Percentiles rank a stretch among this genome's conserved stretches.
Evolutionary conservation across 2,113 vertebrate genomes (phyloP).

Genomic region (Tragelaphus strepsiceros): DNA sequence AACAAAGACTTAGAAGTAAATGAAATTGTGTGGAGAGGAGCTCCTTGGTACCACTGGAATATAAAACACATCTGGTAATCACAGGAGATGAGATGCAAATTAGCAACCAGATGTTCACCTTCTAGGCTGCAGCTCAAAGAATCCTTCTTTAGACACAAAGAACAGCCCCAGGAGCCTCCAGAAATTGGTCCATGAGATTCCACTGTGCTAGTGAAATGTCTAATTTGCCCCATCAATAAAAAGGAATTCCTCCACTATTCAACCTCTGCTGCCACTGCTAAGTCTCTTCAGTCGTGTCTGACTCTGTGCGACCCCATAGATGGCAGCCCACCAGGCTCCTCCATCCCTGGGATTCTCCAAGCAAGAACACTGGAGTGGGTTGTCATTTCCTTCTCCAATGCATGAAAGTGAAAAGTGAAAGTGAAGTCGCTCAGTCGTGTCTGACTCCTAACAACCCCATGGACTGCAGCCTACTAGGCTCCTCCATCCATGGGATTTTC

Average conservation of each 20-base stretch:
- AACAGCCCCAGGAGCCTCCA: not conserved
- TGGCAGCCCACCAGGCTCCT: too few species aligned
- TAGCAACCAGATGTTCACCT: not conserved
- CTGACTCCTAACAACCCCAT: too few species aligned
- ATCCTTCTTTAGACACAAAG: not conserved
- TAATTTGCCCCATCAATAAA: not conserved
- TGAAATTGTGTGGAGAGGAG: not conserved
- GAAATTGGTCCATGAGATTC: not conserved
- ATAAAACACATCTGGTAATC: not conserved
- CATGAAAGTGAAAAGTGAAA: too few species aligned
- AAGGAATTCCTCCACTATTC: not conserved
- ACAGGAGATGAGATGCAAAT: not conserved
- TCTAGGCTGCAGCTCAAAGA: not conserved
- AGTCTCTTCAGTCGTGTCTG: too few species aligned
- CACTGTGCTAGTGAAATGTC: not conserved
- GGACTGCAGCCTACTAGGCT: too few species aligned
- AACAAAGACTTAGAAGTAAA: not conserved
- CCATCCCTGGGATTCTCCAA: too few species aligned
- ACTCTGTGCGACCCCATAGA: too few species aligned
- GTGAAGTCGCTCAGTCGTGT: too few species aligned
- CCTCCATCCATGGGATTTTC: too few species aligned
- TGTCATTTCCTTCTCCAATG: too few species aligned
- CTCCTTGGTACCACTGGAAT: not conserved
- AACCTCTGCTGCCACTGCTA: too few species aligned
- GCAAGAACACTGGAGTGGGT: too few species aligned